Evolutionary conservation across 1,140 invertebrate species (phyloP).

Genomic region (Caenorhabditis elegans): WBcel235 BX284603.4:3377501-3378000

Average conservation of each 20-base stretch:
- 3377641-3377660: slow-evolving; percentile 4
- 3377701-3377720: slow-evolving; percentile 16
- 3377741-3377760: neutral
- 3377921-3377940: too few species aligned
- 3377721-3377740: neutral
- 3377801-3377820: slow-evolving; percentile 26
- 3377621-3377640: slow-evolving; percentile 4
- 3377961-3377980: too few species aligned
- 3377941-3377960: too few species aligned
- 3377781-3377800: slow-evolving; percentile 24
- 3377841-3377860: slow-evolving; percentile 22
- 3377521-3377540: slow-evolving; percentile 8
- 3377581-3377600: neutral
- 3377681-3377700: slow-evolving; percentile 13
- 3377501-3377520: slow-evolving; percentile 3
- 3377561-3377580: neutral
- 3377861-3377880: neutral
- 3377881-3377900: neutral
- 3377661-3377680: slow-evolving; percentile 21
- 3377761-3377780: slow-evolving; percentile 7
- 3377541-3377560: neutral
- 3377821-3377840: slow-evolving; percentile 22
- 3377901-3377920: neutral
- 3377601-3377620: slow-evolving; percentile 24
- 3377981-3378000: too few species aligned